A percentile compares a stretch with the other conserved stretches of the same genome.
These are phyloP conservation scores for Apteryx mantelli DNA, from an alignment of 2,113 vertebrate species.

Conservation along the genomic window DNA sequence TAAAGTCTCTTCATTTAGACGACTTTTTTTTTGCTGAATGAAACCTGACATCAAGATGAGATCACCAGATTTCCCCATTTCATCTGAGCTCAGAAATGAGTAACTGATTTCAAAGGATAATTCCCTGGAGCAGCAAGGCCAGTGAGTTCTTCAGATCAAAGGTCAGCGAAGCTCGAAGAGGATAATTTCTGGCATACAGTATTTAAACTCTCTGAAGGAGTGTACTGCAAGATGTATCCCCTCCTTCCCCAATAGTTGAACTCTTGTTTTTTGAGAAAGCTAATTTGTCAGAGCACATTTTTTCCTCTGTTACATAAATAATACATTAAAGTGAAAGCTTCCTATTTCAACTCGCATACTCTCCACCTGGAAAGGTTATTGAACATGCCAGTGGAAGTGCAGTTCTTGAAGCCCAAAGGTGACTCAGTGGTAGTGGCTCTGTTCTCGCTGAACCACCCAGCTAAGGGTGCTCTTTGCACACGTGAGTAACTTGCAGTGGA, in stretches of 20 bases:
- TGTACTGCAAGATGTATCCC: constrained; percentile 33
- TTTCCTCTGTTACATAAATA: constrained; percentile 32
- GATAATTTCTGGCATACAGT: constrained; percentile 58
- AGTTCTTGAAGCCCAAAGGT: neutral
- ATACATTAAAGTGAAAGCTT: constrained; percentile 52
- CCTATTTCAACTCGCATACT: neutral
- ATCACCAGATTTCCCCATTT: constrained; percentile 58
- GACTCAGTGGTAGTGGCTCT: neutral
- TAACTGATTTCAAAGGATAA: constrained; percentile 65
- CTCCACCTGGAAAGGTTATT: neutral
- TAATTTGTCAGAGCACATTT: constrained; percentile 58
- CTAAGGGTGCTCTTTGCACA: neutral
- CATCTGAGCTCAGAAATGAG: constrained; percentile 52
- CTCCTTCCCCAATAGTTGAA: constrained; percentile 21
- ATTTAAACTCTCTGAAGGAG: constrained; percentile 65
- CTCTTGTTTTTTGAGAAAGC: constrained; percentile 50
- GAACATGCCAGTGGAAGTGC: neutral
- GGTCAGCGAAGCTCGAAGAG: constrained; percentile 50
- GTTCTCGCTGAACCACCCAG: neutral
- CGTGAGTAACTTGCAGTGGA: neutral
- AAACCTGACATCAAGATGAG: constrained; percentile 65
- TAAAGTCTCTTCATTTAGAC: constrained; percentile 21
- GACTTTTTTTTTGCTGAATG: constrained; percentile 54
- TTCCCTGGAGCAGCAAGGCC: constrained; percentile 53
- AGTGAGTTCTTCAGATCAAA: constrained; percentile 60